Conservation (phyloP, 2,888 invertebrate genomes). For the Aleiodes leptofemur region DNA sequence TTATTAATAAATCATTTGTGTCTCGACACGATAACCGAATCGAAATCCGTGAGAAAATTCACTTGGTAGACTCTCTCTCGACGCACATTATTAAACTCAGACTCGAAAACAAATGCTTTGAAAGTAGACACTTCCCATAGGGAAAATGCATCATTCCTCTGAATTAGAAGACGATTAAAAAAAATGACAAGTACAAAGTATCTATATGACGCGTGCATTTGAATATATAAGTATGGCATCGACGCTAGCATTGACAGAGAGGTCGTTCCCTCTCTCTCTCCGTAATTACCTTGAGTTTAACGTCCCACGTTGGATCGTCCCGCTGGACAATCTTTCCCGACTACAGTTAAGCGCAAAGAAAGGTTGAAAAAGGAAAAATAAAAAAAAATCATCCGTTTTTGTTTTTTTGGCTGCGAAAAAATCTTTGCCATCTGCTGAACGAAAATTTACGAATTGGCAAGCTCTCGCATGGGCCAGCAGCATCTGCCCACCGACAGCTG, state of each 20-base stretch:
- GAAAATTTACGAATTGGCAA: conserved; percentile 5
- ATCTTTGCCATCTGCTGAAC: conserved; percentile 18
- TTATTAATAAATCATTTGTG: conserved; percentile 12
- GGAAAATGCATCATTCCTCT: background rate
- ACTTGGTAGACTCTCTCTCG: background rate
- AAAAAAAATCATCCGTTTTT: background rate
- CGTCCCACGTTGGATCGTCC: conserved; percentile 71
- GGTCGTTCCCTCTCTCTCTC: conserved; percentile 74
- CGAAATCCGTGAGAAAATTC: background rate
- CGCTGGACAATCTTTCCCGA: conserved; percentile 55
- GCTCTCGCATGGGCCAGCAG: conserved; percentile 36
- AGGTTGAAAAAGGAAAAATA: conserved; percentile 23
- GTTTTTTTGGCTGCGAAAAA: background rate
- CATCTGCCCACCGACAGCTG: conserved; percentile 66
- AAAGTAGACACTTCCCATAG: too few species aligned
- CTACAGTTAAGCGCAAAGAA: conserved; percentile 5
- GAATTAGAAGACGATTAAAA: conserved; percentile 20
- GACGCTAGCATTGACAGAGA: conserved; percentile 73
- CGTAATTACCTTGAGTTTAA: conserved; percentile 69
- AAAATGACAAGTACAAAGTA: conserved; percentile 26
- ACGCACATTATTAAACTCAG: too few species aligned
- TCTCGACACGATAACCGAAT: conserved; percentile 10
- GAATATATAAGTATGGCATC: conserved; percentile 27
- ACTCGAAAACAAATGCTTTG: background rate
- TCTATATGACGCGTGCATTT: conserved; percentile 14